Evolutionary conservation across 2,888 invertebrate genomes (phyloP).

Genomic region (Diarsia dahlii): DNA sequence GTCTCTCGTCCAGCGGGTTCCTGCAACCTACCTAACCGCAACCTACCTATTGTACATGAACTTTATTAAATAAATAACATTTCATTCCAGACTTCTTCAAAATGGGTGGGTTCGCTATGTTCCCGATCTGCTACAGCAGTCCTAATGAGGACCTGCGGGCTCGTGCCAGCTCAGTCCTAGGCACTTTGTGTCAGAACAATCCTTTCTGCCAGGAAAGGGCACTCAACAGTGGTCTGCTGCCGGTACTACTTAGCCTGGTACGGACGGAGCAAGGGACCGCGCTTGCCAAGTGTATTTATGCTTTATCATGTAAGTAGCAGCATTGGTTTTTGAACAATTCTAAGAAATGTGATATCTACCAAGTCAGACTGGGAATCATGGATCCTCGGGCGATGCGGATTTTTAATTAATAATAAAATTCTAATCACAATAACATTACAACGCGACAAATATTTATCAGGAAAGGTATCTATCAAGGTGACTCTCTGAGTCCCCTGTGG

Average conservation of each 20-base stretch:
- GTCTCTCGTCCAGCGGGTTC: too few species aligned
- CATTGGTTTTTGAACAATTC: not conserved
- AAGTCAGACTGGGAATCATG: too few species aligned
- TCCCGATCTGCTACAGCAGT: slow-evolving; percentile 92
- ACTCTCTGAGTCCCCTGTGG: too few species aligned
- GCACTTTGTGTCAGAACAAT: slow-evolving; percentile 96
- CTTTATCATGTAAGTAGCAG: slow-evolving; percentile 93
- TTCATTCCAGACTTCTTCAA: slow-evolving; percentile 93
- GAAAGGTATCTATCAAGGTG: too few species aligned
- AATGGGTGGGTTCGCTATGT: slow-evolving; percentile 95
- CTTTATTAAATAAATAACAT: too few species aligned
- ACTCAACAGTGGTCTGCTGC: slow-evolving; percentile 92
- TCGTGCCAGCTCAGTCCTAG: slow-evolving; percentile 93
- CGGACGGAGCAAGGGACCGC: slow-evolving; percentile 91
- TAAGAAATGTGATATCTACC: too few species aligned
- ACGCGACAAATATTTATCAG: too few species aligned
- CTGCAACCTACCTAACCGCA: too few species aligned
- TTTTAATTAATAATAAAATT: too few species aligned
- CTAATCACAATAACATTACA: too few species aligned
- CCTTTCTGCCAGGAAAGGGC: slow-evolving; percentile 94
- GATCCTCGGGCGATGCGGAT: too few species aligned
- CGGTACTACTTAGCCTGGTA: slow-evolving; percentile 91
- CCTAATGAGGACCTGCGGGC: slow-evolving; percentile 91
- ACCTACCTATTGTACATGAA: too few species aligned
- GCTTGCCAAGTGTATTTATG: slow-evolving; percentile 93